Conservation (phyloP, 1,140 invertebrate genomes). For the Cotesia typhae region DNA sequence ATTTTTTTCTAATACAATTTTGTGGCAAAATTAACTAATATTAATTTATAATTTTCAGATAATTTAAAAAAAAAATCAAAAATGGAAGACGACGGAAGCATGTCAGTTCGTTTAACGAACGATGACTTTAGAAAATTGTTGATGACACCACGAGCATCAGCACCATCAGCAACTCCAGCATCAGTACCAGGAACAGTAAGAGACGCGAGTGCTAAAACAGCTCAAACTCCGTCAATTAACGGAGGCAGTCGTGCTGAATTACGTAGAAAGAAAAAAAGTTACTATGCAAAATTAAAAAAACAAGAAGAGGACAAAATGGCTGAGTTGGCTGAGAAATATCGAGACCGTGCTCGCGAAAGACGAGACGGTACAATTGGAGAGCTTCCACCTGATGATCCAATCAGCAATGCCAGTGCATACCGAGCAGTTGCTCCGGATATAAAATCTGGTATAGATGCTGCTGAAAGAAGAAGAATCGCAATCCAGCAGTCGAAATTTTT, state of each 20-base stretch:
- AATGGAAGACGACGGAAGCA: slow-evolving; percentile 64
- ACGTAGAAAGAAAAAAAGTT: slow-evolving; percentile 86
- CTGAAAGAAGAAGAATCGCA: slow-evolving; percentile 92
- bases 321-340: slow-evolving; percentile 93
- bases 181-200: slow-evolving; percentile 65
- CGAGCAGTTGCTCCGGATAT: slow-evolving; percentile 94
- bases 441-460: slow-evolving; percentile 92
- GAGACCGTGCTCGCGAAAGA: slow-evolving; percentile 92
- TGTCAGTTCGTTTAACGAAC: slow-evolving; percentile 86
- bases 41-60: too few relatives aligned
- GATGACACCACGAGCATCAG: slow-evolving; percentile 88
- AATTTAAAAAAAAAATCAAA: too few relatives aligned
- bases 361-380: slow-evolving; percentile 87
- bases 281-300: slow-evolving; percentile 93
- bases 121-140: slow-evolving; percentile 95
- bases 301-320: slow-evolving; percentile 96
- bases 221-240: slow-evolving; percentile 58
- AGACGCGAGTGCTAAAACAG: slow-evolving; percentile 71
- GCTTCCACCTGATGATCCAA: slow-evolving; percentile 83
- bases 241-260: slow-evolving; percentile 74
- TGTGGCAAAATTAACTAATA: too few relatives aligned
- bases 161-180: slow-evolving; percentile 65
- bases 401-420: slow-evolving; percentile 89
- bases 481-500: slow-evolving; percentile 99
- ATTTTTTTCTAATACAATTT: too few relatives aligned